These are phyloP conservation scores for Heliconius melpomene DNA, from an alignment of 1,140 invertebrate species.

Conservation along the genomic window DNA sequence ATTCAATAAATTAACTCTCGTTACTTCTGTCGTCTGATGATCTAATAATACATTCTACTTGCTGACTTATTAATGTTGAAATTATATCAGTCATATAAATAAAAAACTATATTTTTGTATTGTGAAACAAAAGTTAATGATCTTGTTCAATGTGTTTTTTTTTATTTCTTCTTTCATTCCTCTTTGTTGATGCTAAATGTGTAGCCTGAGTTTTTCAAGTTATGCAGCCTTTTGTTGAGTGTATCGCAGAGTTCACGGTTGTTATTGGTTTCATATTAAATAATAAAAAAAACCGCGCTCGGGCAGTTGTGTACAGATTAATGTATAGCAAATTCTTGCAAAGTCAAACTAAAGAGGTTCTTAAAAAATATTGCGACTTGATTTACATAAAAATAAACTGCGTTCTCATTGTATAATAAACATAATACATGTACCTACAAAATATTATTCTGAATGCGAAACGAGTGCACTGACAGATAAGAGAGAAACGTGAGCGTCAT, in stretches of 20 bases:
- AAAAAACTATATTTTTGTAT: no score
- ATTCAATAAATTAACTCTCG: constrained; percentile 17
- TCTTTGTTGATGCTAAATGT: background rate
- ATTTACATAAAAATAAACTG: constrained; percentile 10
- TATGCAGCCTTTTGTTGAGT: background rate
- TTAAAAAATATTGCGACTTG: background rate
- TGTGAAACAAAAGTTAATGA: no score
- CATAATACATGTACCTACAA: constrained; percentile 27
- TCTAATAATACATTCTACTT: constrained; percentile 2
- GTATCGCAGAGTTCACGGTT: background rate
- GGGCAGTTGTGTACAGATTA: background rate
- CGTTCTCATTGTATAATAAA: constrained; percentile 13
- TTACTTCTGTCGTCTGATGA: constrained; percentile 21
- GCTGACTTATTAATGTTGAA: background rate
- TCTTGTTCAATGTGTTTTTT: no score
- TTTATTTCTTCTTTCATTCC: background rate
- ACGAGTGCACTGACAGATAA: constrained; percentile 72
- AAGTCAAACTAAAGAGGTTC: background rate
- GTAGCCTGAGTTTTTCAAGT: background rate
- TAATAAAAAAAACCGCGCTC: background rate
- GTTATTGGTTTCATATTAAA: constrained; percentile 13
- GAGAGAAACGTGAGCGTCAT: constrained; percentile 40
- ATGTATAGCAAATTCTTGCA: background rate
- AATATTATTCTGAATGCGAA: constrained; percentile 42
- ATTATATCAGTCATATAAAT: no score